These are phyloP conservation scores for Phaenicophaeus curvirostris DNA, from an alignment of 2,797 vertebrate species.

Conservation along the genomic window DNA sequence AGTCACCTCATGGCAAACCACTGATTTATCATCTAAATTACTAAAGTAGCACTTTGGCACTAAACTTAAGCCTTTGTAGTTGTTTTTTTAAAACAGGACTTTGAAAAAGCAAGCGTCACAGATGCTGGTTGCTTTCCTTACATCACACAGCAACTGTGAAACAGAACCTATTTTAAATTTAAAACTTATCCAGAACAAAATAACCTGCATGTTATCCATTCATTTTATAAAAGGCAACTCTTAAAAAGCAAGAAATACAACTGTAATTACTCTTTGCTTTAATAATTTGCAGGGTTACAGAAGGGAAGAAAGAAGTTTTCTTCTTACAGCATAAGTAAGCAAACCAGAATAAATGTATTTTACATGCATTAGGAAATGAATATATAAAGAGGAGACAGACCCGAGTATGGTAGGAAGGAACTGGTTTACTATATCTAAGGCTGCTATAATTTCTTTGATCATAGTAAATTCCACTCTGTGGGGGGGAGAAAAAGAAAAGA, in stretches of 20 bases:
- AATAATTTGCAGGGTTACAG: not conserved
- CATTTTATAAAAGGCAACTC: not conserved
- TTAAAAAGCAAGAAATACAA: not conserved
- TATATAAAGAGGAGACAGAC: constrained; percentile 70
- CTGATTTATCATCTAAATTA: not conserved
- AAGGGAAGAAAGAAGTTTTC: not conserved
- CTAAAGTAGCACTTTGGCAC: not conserved
- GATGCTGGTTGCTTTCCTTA: not conserved
- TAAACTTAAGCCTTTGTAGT: not conserved
- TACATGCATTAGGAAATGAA: not conserved
- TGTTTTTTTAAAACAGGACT: not conserved
- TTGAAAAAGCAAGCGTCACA: not conserved
- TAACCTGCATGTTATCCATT: not conserved
- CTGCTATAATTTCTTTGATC: constrained; percentile 95
- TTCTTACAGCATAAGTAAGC: not conserved
- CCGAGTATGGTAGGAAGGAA: constrained; percentile 72
- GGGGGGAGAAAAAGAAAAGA: constrained; percentile 43
- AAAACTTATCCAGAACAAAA: not conserved
- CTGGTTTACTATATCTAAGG: constrained; percentile 87
- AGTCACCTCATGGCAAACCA: not conserved
- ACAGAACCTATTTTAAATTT: not conserved
- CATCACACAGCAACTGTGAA: not conserved
- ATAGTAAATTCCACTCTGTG: constrained; percentile 91
- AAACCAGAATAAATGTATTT: not conserved
- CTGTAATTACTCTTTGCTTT: not conserved